phyloP scores from a whole-genome alignment of 2,113 vertebrate species.

The Drymodes brunneopygia region DNA sequence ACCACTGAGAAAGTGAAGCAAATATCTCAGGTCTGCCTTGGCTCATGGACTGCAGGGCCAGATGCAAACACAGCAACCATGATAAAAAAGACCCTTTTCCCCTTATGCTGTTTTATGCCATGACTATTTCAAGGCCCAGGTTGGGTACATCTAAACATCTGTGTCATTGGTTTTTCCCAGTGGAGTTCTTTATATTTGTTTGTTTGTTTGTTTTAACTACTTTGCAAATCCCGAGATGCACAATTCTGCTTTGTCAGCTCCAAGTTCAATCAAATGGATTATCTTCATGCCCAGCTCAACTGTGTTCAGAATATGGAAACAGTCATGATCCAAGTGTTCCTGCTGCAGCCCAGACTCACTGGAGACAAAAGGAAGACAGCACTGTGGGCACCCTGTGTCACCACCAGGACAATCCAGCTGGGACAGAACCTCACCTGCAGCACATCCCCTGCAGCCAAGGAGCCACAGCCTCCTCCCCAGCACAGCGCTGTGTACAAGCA shows the following conservation, averaged over 20 bases:
- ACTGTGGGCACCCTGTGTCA: fast-evolving
- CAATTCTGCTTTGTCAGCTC: neutral
- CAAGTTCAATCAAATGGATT: neutral
- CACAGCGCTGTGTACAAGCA: neutral
- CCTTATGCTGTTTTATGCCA: neutral
- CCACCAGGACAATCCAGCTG: neutral
- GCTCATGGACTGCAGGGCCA: neutral
- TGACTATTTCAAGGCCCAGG: neutral
- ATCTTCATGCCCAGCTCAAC: neutral
- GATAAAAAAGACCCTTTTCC: neutral
- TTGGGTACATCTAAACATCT: neutral
- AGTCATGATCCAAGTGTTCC: neutral
- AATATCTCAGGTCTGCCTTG: neutral
- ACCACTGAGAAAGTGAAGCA: neutral
- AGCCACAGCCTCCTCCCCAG: neutral
- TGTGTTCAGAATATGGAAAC: neutral
- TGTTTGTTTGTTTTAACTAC: neutral
- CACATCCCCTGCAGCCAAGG: neutral
- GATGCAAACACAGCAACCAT: neutral
- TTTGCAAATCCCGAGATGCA: neutral
- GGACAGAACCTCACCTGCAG: no score
- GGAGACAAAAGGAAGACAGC: neutral
- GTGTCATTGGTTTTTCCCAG: neutral
- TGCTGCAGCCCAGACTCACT: neutral
- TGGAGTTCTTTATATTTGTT: neutral